Base-by-base conservation (phyloP, 2,797 vertebrate species). In the Xyrichtys novacula region DNA sequence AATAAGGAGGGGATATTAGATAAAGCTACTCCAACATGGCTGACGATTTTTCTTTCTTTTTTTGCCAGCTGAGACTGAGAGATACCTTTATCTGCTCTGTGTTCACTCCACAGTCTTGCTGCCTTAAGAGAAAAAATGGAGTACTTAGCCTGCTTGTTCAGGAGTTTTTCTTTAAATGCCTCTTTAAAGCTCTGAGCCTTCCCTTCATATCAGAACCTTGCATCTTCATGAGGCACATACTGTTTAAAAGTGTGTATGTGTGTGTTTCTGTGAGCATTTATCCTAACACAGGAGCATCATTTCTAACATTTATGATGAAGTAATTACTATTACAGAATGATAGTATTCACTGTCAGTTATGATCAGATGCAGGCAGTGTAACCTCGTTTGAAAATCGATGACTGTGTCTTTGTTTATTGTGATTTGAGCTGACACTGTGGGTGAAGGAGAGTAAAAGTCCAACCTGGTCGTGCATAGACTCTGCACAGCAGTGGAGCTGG, bases 1-100 rank as follows among this genome's bases (percentile, higher is more conserved):
- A 89, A 89, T 92, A 94, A 90, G 91, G 92, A 92, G 92, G 90
- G 93, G 92, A 93, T 93, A 94, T 94, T 93, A 93, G 90, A 93
- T 92, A 94, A 94, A 93, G 93, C 92, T 94, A 92, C 93, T 94
- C 94, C 94, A 96, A 95, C 95, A 96, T 96, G 96, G 96, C 96
- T 96, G 96, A 96, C 95, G 76, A 89, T 94, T 94, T n/a, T 90
- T 91, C 78, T 90, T 76, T 88, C 65, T 69, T 91, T 89, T 76
- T 85, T 73, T 71, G 76, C 72, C 74, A 68, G 67, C 81, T 83
- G 67, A 82, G 77, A 69, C 42, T 54, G 46, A 89, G 50, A 81
- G 63, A 76, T 39, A 75, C 28, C 39, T 47, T 34, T 34, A 19
- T 40, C 54, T 80, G 48, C 48, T 34, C 47, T 58, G 59, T 36